A percentile compares a stretch with the other conserved stretches of the same genome.
Conservation (phyloP, 2,888 invertebrate species). For the Holacanthella duospinosa region DNA sequence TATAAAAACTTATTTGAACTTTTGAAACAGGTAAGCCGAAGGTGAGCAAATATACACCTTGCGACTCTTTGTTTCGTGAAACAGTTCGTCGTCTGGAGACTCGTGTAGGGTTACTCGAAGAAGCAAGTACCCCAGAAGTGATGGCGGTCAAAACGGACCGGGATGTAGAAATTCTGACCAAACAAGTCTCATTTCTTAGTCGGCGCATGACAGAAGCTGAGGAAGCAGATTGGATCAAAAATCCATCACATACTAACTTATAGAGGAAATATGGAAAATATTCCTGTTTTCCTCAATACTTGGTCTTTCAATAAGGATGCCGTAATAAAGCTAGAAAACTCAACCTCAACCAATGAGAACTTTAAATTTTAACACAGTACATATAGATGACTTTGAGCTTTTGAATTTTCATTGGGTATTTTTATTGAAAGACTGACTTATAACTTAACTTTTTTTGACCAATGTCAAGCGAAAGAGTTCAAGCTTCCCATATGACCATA, state of each 20-base stretch:
- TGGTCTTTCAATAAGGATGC: no score
- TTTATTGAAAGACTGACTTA: no score
- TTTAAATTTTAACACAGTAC: no score
- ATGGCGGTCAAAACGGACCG: conserved; percentile 29
- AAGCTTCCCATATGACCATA: no score
- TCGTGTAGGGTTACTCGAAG: conserved; percentile 29
- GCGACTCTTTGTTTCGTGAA: no score
- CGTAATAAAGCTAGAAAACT: no score
- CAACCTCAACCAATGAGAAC: no score
- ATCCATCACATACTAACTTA: conserved; percentile 7
- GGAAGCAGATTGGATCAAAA: conserved; percentile 32
- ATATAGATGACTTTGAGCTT: no score
- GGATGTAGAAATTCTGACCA: conserved; percentile 31
- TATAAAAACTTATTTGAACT: background rate
- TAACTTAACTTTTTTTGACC: no score
- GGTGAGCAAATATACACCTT: conserved; percentile 10
- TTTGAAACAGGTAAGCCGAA: conserved; percentile 28
- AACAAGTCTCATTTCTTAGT: conserved; percentile 31
- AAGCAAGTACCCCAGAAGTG: conserved; percentile 18
- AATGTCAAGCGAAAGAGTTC: no score
- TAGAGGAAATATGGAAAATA: background rate
- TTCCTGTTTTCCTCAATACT: no score
- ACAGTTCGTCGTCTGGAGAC: conserved; percentile 25
- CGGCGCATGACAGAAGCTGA: conserved; percentile 31
- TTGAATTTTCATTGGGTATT: no score